Evolutionary conservation across 1,140 invertebrate species (phyloP).

Genomic region (Drosophila azteca): DNA sequence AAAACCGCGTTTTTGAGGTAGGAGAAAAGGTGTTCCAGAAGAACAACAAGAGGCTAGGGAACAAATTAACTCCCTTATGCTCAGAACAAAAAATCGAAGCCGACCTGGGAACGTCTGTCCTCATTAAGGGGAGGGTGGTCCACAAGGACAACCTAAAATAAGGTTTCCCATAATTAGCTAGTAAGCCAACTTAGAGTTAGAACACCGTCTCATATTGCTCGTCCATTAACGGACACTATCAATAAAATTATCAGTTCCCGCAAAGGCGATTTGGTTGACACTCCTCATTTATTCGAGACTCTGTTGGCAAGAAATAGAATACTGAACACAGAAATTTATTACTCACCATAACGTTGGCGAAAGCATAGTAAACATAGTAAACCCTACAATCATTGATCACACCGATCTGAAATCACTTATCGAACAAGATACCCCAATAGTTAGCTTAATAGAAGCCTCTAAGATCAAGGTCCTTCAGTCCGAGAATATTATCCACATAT

Average conservation of each 20-base stretch:
- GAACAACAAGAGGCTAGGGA: constrained; percentile 23
- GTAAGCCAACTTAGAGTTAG: not conserved
- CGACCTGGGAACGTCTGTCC: constrained; percentile 30
- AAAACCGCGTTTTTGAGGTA: constrained; percentile 25
- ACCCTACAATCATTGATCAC: constrained; percentile 23
- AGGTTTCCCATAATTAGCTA: not conserved
- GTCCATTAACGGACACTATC: not conserved
- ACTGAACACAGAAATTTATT: constrained; percentile 13
- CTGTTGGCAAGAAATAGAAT: constrained; percentile 21
- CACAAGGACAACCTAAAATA: constrained; percentile 24
- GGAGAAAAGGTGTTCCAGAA: constrained; percentile 20
- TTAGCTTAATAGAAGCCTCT: constrained; percentile 13
- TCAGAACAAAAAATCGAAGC: constrained; percentile 19
- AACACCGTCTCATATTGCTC: not conserved
- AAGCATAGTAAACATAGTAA: constrained; percentile 26
- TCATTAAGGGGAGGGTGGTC: constrained; percentile 37
- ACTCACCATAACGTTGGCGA: constrained; percentile 25
- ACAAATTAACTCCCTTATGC: constrained; percentile 30
- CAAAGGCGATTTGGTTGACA: constrained; percentile 18
- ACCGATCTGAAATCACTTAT: constrained; percentile 18
- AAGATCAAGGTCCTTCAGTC: constrained; percentile 8
- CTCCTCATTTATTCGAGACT: constrained; percentile 18
- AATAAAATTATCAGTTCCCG: constrained; percentile 17
- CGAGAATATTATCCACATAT: too few relatives aligned
- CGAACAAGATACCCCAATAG: constrained; percentile 17